These are phyloP conservation scores for Ophioninae sp. DNA, from an alignment of 2,888 invertebrate species.

Conservation along the genomic window DNA sequence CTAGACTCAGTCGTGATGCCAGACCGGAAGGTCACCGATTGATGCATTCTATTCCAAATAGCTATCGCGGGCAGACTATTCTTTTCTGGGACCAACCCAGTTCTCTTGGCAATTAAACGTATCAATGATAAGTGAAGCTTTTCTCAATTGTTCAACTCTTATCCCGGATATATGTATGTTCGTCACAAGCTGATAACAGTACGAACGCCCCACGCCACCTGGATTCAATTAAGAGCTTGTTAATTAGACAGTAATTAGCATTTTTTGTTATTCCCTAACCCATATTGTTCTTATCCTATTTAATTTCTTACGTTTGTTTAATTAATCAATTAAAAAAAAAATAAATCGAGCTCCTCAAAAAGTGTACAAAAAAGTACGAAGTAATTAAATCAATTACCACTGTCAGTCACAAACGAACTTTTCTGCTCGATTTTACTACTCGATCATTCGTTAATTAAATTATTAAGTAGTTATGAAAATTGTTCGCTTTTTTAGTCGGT, in stretches of 20 bases:
- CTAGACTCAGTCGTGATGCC: slow-evolving; percentile 37
- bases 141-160: not conserved
- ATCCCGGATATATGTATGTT: not conserved
- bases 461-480: too few relatives aligned
- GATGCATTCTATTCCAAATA: slow-evolving; percentile 50
- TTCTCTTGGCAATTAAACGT: slow-evolving; percentile 20
- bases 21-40: slow-evolving; percentile 61
- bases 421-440: too few relatives aligned
- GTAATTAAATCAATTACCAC: too few relatives aligned
- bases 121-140: slow-evolving; percentile 6
- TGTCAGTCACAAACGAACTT: too few relatives aligned
- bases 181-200: not conserved
- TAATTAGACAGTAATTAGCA: not conserved
- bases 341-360: too few relatives aligned
- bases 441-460: too few relatives aligned
- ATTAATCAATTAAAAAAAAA: too few relatives aligned
- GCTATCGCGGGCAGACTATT: slow-evolving; percentile 23
- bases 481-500: too few relatives aligned
- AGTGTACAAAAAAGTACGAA: too few relatives aligned
- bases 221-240: not conserved
- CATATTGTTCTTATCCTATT: not conserved
- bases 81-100: slow-evolving; percentile 20
- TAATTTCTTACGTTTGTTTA: too few relatives aligned
- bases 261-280: not conserved
- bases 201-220: not conserved